Evolutionary conservation across 2,797 vertebrate genomes (phyloP).

Genomic region (Poecilia gillii): DNA sequence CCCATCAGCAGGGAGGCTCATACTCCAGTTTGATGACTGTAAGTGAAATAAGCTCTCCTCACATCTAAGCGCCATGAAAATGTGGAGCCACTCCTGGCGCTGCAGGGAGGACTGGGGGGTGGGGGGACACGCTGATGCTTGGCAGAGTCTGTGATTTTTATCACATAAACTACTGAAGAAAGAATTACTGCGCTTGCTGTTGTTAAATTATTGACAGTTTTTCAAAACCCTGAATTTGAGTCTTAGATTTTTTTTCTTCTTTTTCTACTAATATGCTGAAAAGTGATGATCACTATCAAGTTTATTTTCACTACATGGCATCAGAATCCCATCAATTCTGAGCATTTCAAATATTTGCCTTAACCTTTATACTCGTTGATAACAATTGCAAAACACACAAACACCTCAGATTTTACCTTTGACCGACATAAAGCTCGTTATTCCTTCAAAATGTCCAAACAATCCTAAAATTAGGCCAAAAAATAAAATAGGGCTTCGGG

Average conservation of each 20-base stretch:
- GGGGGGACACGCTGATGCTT: slow-evolving; percentile 49
- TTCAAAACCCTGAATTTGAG: not conserved
- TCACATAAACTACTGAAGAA: slow-evolving; percentile 6
- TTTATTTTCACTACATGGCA: not conserved
- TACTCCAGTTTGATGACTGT: slow-evolving; percentile 79
- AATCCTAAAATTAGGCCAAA: not conserved
- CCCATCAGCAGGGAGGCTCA: slow-evolving; percentile 66
- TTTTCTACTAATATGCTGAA: not conserved
- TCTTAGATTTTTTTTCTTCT: not conserved
- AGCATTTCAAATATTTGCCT: not conserved
- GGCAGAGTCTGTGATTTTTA: slow-evolving; percentile 23
- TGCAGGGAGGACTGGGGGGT: slow-evolving; percentile 37
- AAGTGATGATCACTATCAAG: not conserved
- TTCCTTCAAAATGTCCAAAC: not conserved
- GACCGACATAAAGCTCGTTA: not conserved
- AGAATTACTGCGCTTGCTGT: not conserved
- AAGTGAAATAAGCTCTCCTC: slow-evolving; percentile 55
- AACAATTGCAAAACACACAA: not conserved
- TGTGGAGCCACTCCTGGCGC: slow-evolving; percentile 40
- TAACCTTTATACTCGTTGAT: not conserved
- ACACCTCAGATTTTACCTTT: not conserved
- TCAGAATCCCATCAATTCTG: not conserved
- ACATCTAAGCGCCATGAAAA: slow-evolving; percentile 57
- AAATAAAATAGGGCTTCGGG: not conserved
- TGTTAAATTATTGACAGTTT: not conserved